Percentiles rank a stretch among this genome's conserved stretches.
Evolutionary conservation across 2,888 invertebrate genomes (phyloP).

Genomic region (Eurytoma californica): DNA sequence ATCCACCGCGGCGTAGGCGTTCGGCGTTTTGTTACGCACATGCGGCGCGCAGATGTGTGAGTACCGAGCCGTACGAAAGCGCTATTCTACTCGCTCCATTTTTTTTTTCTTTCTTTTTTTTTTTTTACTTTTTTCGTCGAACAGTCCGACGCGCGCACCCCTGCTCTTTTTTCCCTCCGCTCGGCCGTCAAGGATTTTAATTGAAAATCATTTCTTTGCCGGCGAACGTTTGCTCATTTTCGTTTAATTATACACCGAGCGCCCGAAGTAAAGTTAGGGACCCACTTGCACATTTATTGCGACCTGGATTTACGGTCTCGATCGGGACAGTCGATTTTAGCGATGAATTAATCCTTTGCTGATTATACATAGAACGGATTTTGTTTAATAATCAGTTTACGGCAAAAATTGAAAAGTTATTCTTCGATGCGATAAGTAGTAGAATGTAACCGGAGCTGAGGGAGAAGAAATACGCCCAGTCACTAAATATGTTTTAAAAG

Average conservation of each 20-base stretch:
- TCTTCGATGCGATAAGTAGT: too few relatives aligned
- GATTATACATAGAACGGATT: not conserved
- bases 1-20: not conserved
- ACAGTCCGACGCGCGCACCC: not conserved
- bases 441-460: too few relatives aligned
- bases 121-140: slow-evolving; percentile 8
- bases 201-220: slow-evolving; percentile 45
- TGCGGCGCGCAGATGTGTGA: slow-evolving; percentile 48
- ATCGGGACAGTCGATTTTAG: not conserved
- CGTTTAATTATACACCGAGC: not conserved
- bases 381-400: not conserved
- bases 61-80: slow-evolving; percentile 7
- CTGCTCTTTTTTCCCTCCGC: slow-evolving; percentile 24
- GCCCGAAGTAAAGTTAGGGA: slow-evolving; percentile 18
- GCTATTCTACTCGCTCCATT: not conserved
- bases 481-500: too few relatives aligned
- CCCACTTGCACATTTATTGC: slow-evolving; percentile 1
- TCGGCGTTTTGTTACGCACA: slow-evolving; percentile 50
- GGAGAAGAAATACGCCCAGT: too few relatives aligned
- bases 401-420: not conserved
- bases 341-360: not conserved
- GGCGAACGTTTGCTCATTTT: slow-evolving; percentile 28
- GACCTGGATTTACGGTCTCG: not conserved
- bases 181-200: slow-evolving; percentile 41
- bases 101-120: not conserved